Percentiles rank a stretch among this genome's conserved stretches.
Evolutionary conservation across 2,113 vertebrate species (phyloP).

Genomic region (Microcebus griseorufus): DNA sequence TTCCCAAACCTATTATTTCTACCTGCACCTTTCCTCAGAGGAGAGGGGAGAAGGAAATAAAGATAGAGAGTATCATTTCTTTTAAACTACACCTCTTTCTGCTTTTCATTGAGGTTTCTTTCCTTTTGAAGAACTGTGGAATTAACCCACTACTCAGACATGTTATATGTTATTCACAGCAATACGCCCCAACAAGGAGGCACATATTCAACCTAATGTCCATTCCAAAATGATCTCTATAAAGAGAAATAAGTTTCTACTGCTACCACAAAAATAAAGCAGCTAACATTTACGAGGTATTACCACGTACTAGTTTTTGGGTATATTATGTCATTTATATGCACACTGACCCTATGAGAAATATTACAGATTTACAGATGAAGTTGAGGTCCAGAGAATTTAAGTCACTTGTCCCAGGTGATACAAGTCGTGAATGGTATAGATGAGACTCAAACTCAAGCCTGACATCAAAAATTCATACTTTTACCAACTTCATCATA

Average conservation of each 20-base stretch:
- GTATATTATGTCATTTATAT: not conserved
- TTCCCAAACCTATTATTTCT: not conserved
- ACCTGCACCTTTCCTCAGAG: not conserved
- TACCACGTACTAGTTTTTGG: not conserved
- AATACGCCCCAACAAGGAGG: not conserved
- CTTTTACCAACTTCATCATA: not conserved
- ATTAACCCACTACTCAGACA: not conserved
- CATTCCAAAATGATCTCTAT: not conserved
- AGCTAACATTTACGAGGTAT: not conserved
- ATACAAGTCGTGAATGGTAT: not conserved
- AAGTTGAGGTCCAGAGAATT: not conserved
- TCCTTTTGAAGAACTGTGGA: not conserved
- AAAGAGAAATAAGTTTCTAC: not conserved
- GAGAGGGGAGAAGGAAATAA: not conserved
- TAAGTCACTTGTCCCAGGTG: not conserved
- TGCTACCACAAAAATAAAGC: not conserved
- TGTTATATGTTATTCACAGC: not conserved
- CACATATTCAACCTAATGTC: not conserved
- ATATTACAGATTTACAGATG: not conserved
- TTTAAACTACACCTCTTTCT: not conserved
- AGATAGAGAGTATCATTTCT: not conserved
- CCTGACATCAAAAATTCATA: constrained; percentile 1
- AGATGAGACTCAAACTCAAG: constrained; percentile 20
- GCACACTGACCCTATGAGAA: not conserved
- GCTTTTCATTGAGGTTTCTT: not conserved